These are phyloP conservation scores for Mystacides longicornis DNA, from an alignment of 2,888 invertebrate species.

Conservation along the genomic window DNA sequence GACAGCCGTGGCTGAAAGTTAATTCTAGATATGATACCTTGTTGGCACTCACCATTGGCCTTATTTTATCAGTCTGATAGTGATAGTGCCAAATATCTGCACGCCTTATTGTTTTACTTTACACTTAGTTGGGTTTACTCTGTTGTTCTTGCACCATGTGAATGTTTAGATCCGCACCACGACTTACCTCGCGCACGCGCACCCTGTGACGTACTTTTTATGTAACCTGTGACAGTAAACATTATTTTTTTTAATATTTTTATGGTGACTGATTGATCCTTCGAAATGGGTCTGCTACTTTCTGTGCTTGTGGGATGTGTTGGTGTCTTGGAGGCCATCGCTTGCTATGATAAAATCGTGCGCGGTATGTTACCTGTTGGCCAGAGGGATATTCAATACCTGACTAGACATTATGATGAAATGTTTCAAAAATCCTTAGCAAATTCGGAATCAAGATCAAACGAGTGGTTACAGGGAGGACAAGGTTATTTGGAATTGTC, in stretches of 20 bases:
- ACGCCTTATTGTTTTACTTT: constrained; percentile 24
- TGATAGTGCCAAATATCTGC: constrained; percentile 45
- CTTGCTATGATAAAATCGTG: constrained; percentile 48
- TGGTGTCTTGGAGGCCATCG: constrained; percentile 62
- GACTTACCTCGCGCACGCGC: constrained; percentile 8
- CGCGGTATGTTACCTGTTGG: constrained; percentile 41
- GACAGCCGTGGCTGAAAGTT: constrained; percentile 27
- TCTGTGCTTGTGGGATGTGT: constrained; percentile 69
- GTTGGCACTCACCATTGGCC: constrained; percentile 47
- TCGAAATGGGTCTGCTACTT: constrained; percentile 62
- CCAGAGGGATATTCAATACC: constrained; percentile 39
- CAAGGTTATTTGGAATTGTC: constrained; percentile 42
- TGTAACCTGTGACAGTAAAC: constrained; percentile 5
- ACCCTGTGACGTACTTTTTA: background rate
- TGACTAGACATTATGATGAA: constrained; percentile 39
- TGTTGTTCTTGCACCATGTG: constrained; percentile 20
- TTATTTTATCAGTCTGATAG: constrained; percentile 50
- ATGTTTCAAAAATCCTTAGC: constrained; percentile 35
- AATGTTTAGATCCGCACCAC: constrained; percentile 6
- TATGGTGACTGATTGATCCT: constrained; percentile 24
- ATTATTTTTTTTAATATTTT: background rate
- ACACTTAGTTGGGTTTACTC: constrained; percentile 17
- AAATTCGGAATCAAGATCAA: constrained; percentile 30
- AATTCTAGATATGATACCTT: constrained; percentile 43
- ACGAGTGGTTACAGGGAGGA: constrained; percentile 40